phyloP scores from a whole-genome alignment of 2,888 invertebrate species.

The Chalcis sispes region DNA sequence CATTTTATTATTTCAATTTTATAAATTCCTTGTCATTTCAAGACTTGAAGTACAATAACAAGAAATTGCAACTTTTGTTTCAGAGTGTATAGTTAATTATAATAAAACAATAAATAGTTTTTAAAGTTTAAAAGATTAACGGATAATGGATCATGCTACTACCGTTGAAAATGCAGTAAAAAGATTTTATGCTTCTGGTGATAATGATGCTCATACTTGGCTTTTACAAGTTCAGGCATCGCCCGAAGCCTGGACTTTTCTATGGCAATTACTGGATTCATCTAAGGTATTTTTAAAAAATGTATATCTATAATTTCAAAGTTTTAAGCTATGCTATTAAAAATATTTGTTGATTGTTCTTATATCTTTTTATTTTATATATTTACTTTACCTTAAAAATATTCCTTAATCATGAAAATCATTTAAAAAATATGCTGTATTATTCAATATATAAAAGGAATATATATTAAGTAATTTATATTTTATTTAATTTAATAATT shows the following conservation, averaged over 20 bases:
- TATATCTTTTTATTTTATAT: constrained; percentile 19
- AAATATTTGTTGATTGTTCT: neutral
- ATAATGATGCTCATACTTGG: constrained; percentile 90
- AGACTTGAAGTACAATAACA: neutral
- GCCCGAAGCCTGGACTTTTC: constrained; percentile 93
- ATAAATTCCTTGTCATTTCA: neutral
- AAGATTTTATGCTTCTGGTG: constrained; percentile 80
- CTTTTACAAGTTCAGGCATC: constrained; percentile 90
- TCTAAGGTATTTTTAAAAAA: constrained; percentile 82
- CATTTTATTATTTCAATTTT: neutral
- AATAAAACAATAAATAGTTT: constrained; percentile 10
- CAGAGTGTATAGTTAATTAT: constrained; percentile 21
- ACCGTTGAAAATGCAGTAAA: constrained; percentile 75
- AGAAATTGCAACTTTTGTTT: neutral
- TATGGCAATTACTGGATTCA: constrained; percentile 91
- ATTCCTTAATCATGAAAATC: neutral
- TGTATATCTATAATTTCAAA: neutral
- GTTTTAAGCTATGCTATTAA: neutral
- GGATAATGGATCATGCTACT: constrained; percentile 56
- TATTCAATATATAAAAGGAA: too few relatives aligned
- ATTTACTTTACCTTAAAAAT: neutral
- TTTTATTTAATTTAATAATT: too few relatives aligned
- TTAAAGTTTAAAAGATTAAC: constrained; percentile 22
- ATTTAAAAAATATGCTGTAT: neutral
- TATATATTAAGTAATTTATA: too few relatives aligned